Evolutionary conservation across 2,888 invertebrate species (phyloP).

Genomic region (Erebia ligea): DNA sequence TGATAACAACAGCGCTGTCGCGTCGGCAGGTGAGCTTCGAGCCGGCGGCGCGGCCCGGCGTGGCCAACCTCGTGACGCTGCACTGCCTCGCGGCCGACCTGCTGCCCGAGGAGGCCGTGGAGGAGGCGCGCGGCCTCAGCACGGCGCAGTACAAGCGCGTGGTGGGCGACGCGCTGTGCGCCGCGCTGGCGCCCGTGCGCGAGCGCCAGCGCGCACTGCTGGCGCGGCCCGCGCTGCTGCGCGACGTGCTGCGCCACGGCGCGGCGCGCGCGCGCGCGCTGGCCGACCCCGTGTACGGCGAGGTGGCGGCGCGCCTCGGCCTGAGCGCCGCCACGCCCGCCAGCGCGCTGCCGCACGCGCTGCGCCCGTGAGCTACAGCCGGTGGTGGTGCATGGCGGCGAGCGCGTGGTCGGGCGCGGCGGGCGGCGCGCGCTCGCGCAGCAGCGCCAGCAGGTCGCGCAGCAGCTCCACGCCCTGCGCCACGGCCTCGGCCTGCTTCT

Average conservation of each 20-base stretch:
- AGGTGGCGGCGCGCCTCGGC: constrained; percentile 78
- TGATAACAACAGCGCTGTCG: not conserved
- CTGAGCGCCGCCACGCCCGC: constrained; percentile 34
- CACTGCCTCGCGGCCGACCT: constrained; percentile 89
- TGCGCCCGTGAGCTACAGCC: constrained; percentile 27
- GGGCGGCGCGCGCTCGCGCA: constrained; percentile 83
- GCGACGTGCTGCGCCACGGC: constrained; percentile 85
- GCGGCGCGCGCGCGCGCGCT: constrained; percentile 84
- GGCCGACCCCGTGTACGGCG: constrained; percentile 85
- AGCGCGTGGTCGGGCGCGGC: constrained; percentile 53
- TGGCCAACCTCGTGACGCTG: constrained; percentile 92
- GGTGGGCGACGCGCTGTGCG: constrained; percentile 58
- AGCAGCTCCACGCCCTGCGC: constrained; percentile 60
- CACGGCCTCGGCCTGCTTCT: constrained; percentile 74
- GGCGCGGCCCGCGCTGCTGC: constrained; percentile 81
- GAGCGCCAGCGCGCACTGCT: constrained; percentile 85
- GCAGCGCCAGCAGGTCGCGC: constrained; percentile 74
- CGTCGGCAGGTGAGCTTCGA: constrained; percentile 88
- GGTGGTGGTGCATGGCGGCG: constrained; percentile 45
- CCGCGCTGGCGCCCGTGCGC: constrained; percentile 85
- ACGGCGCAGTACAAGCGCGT: constrained; percentile 86
- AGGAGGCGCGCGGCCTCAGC: constrained; percentile 85
- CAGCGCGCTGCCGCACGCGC: constrained; percentile 16
- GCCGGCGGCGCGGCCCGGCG: constrained; percentile 85
- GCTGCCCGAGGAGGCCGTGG: constrained; percentile 86